Percentiles rank a stretch among this genome's conserved stretches.
These are phyloP conservation scores for Leucania comma DNA, from an alignment of 2,888 invertebrate species.

Conservation along the genomic window DNA sequence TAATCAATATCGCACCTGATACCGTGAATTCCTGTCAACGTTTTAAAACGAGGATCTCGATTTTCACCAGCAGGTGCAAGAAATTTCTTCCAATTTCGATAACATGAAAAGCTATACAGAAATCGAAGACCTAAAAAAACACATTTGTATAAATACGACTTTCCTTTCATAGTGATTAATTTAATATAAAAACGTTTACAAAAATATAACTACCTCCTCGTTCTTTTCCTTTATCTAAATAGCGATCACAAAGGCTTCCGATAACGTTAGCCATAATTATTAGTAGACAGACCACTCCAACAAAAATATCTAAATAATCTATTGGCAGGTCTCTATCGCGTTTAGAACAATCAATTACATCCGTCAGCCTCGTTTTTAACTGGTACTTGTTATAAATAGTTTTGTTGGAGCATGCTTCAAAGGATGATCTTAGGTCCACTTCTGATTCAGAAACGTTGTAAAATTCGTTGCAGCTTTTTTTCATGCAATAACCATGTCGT, in stretches of 20 bases:
- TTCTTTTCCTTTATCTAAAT: background rate
- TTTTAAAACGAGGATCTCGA: slow-evolving; percentile 44
- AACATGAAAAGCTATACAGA: slow-evolving; percentile 70
- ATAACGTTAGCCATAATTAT: too few species aligned
- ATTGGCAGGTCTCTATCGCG: background rate
- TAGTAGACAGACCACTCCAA: too few species aligned
- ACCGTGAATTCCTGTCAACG: slow-evolving; percentile 65
- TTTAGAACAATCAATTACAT: slow-evolving; percentile 36
- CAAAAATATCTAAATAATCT: too few species aligned
- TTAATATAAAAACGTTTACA: too few species aligned
- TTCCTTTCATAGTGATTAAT: too few species aligned
- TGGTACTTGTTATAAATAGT: slow-evolving; percentile 46
- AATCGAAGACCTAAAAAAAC: slow-evolving; percentile 49
- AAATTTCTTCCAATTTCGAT: slow-evolving; percentile 68
- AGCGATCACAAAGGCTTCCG: background rate
- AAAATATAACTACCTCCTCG: slow-evolving; percentile 13
- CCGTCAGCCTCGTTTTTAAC: slow-evolving; percentile 45
- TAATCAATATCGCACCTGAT: slow-evolving; percentile 58
- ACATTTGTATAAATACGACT: background rate
- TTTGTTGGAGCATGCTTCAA: slow-evolving; percentile 10
- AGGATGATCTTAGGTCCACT: too few species aligned
- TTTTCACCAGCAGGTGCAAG: slow-evolving; percentile 10
- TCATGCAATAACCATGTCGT: slow-evolving; percentile 79
- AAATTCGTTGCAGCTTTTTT: too few species aligned
- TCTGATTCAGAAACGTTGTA: too few species aligned